These are phyloP conservation scores for Gephyroberyx darwinii DNA, from an alignment of 2,797 vertebrate genomes.

Conservation along the genomic window DNA sequence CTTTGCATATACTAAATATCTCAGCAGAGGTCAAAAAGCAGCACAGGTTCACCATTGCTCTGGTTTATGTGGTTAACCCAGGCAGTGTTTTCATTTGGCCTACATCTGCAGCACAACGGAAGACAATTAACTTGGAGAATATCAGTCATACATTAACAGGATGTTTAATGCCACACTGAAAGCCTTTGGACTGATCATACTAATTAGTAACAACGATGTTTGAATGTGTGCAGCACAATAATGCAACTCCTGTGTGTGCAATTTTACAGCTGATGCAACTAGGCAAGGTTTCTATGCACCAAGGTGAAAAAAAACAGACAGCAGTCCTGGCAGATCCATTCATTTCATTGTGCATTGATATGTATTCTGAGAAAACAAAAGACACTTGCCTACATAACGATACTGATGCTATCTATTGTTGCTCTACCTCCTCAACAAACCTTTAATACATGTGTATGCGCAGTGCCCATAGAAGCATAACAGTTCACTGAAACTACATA, in stretches of 20 bases:
- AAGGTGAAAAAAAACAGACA: background rate
- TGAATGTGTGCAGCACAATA: slow-evolving; percentile 4
- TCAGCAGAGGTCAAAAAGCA: background rate
- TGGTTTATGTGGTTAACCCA: background rate
- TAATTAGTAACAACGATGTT: slow-evolving; percentile 10
- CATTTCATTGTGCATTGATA: background rate
- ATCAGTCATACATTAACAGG: slow-evolving; percentile 3
- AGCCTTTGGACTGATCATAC: slow-evolving; percentile 12
- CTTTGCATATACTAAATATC: background rate
- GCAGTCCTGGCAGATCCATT: background rate
- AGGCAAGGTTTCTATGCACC: background rate
- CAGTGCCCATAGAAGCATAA: no score
- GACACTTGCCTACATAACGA: background rate
- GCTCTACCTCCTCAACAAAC: no score
- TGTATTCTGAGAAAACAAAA: background rate
- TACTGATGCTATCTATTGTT: background rate
- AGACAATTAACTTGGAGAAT: slow-evolving; percentile 23
- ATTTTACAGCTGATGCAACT: background rate
- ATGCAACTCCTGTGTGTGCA: background rate
- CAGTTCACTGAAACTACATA: no score
- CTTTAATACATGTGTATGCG: no score
- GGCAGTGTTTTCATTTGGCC: slow-evolving; percentile 1
- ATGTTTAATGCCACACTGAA: slow-evolving; percentile 4
- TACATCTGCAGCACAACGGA: slow-evolving; percentile 6
- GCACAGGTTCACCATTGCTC: background rate